A percentile compares a stretch with the other conserved stretches of the same genome.
These are phyloP conservation scores for Tetrax tetrax DNA, from an alignment of 2,113 vertebrate species.

Conservation along the genomic window DNA sequence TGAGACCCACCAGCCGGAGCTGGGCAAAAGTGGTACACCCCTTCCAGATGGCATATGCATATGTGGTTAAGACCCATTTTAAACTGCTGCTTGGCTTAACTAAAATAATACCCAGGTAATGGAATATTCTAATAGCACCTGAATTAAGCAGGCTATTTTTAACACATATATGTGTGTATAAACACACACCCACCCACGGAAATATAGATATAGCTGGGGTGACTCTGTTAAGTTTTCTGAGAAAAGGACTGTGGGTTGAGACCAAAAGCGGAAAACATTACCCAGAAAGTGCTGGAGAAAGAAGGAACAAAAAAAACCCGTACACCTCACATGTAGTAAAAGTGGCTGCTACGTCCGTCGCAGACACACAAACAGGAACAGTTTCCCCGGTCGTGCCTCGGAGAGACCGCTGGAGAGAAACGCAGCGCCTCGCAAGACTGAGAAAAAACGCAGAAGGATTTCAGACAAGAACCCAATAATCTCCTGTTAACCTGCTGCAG, in stretches of 20 bases:
- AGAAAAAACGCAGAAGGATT: not conserved
- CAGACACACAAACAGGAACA: not conserved
- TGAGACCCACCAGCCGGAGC: not conserved
- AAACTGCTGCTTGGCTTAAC: not conserved
- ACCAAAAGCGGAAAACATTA: conserved; percentile 33
- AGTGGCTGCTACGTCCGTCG: not conserved
- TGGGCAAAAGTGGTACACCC: not conserved
- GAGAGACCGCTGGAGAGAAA: not conserved
- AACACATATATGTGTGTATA: not conserved
- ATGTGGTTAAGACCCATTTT: not conserved
- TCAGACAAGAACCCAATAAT: not conserved
- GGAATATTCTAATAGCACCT: conserved; percentile 16
- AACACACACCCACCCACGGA: conserved; percentile 12
- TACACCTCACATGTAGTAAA: not conserved
- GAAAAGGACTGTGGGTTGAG: conserved; percentile 40
- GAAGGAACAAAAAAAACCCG: not conserved
- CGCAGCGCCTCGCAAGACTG: not conserved
- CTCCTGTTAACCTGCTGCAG: not conserved
- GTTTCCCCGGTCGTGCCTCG: not conserved
- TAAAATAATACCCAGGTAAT: not conserved
- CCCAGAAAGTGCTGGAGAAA: conserved; percentile 32
- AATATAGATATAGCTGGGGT: not conserved
- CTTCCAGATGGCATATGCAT: not conserved
- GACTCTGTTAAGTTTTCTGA: conserved; percentile 25
- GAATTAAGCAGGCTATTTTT: conserved; percentile 41